Percentiles rank a stretch among this genome's conserved stretches.
Conservation (phyloP, 1,140 invertebrate genomes). For the Bombus superbus region DNA sequence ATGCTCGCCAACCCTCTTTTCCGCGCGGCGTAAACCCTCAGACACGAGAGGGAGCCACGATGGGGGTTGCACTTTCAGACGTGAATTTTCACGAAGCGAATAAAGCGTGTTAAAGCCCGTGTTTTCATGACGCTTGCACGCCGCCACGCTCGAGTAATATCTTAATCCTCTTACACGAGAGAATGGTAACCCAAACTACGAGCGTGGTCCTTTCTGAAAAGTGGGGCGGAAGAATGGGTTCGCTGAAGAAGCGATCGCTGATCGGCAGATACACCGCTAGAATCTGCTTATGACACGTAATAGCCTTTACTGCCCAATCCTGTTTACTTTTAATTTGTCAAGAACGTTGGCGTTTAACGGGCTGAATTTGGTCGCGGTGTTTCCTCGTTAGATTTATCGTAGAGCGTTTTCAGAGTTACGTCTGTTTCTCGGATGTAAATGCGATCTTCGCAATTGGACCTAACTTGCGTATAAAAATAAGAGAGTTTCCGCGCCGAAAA, state of each 20-base stretch:
- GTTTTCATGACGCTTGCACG: constrained; percentile 51
- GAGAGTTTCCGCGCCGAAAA: too few relatives aligned
- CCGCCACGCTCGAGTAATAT: constrained; percentile 62
- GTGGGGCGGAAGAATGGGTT: constrained; percentile 22
- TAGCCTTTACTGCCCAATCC: not conserved
- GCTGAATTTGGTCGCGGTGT: not conserved
- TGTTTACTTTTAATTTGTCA: constrained; percentile 31
- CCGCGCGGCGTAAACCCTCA: constrained; percentile 54
- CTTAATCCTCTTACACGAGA: constrained; percentile 70
- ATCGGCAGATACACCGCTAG: not conserved
- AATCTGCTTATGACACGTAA: not conserved
- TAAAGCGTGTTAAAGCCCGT: constrained; percentile 61
- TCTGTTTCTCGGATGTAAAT: too few relatives aligned
- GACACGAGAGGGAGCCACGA: constrained; percentile 44
- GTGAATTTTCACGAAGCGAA: constrained; percentile 62
- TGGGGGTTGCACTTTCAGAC: constrained; percentile 60
- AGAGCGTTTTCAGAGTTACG: too few relatives aligned
- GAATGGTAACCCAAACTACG: constrained; percentile 40
- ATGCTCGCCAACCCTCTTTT: constrained; percentile 53
- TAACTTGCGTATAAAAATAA: too few relatives aligned
- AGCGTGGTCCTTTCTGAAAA: constrained; percentile 10
- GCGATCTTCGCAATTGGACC: too few relatives aligned
- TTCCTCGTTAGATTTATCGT: not conserved
- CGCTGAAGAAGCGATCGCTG: not conserved
- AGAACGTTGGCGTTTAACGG: not conserved